phyloP scores from a whole-genome alignment of 2,888 invertebrate genomes.

The Lumbricus terrestris region DNA sequence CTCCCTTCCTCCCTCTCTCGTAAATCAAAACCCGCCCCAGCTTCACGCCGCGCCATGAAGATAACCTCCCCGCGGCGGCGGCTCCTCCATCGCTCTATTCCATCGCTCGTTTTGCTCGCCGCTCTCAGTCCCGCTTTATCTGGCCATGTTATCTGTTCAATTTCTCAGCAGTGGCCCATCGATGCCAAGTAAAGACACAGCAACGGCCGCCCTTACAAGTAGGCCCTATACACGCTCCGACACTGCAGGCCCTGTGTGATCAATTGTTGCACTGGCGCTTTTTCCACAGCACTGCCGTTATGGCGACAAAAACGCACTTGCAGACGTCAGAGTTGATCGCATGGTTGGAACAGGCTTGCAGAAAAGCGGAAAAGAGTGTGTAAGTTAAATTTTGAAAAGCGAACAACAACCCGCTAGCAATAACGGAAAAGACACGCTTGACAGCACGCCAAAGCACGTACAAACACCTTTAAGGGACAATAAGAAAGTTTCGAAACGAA shows the following conservation, averaged over 20 bases:
- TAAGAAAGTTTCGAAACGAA: background rate
- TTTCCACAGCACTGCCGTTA: background rate
- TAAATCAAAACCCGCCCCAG: background rate
- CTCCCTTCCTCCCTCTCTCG: background rate
- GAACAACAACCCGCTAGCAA: background rate
- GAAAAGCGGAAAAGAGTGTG: background rate
- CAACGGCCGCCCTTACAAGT: background rate
- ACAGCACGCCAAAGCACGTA: background rate
- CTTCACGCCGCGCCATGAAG: background rate
- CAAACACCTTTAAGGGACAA: background rate
- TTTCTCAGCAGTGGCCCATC: background rate
- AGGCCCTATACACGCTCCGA: no score
- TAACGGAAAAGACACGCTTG: background rate
- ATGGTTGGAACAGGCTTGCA: background rate
- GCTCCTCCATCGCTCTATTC: slow-evolving; percentile 3
- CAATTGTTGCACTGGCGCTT: background rate
- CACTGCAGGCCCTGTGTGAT: background rate
- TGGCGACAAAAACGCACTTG: background rate
- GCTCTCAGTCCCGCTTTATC: background rate
- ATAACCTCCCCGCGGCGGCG: slow-evolving; percentile 3
- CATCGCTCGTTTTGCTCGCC: background rate
- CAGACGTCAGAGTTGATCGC: background rate
- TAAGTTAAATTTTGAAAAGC: no score
- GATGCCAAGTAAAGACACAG: background rate
- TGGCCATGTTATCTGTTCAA: slow-evolving; percentile 3